Conservation (phyloP, 1,140 invertebrate species). For the Lordiphosa mommai region DNA sequence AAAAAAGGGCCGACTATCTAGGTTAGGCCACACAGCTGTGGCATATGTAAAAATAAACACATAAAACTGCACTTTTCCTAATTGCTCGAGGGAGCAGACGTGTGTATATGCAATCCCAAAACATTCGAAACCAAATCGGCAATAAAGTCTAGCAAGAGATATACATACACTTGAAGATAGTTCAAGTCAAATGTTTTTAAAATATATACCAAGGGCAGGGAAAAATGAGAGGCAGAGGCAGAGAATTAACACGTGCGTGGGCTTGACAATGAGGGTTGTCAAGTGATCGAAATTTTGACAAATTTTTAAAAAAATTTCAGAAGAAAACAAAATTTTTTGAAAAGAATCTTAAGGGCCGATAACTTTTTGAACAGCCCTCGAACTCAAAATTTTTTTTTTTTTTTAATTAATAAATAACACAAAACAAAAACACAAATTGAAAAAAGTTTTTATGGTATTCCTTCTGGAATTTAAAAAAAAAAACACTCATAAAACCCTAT, state of each 20-base stretch:
- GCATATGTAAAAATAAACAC: constrained; percentile 70
- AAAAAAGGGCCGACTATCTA: constrained; percentile 33
- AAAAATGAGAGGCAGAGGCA: background rate
- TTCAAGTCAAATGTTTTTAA: constrained; percentile 25
- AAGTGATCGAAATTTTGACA: background rate
- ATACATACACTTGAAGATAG: constrained; percentile 17
- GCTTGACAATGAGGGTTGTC: constrained; percentile 8
- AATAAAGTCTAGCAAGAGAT: constrained; percentile 41
- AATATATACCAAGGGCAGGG: constrained; percentile 6
- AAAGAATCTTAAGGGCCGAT: no score
- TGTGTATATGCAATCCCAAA: constrained; percentile 32
- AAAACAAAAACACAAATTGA: no score
- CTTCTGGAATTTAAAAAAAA: no score
- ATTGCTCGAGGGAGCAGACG: constrained; percentile 52
- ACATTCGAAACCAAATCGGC: constrained; percentile 45
- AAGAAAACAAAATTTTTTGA: no score
- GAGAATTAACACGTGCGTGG: constrained; percentile 8
- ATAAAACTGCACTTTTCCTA: constrained; percentile 76
- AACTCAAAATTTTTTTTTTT: no score
- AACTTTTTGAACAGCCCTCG: no score
- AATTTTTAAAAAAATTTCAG: no score
- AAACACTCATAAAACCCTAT: no score
- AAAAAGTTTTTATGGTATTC: no score
- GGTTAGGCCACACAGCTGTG: constrained; percentile 72
- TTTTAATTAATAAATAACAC: no score